Evolutionary conservation across 1,140 invertebrate species (phyloP), one percentile per base, ranked within the genome.

Genomic region (Drosophila tropicalis): DNA sequence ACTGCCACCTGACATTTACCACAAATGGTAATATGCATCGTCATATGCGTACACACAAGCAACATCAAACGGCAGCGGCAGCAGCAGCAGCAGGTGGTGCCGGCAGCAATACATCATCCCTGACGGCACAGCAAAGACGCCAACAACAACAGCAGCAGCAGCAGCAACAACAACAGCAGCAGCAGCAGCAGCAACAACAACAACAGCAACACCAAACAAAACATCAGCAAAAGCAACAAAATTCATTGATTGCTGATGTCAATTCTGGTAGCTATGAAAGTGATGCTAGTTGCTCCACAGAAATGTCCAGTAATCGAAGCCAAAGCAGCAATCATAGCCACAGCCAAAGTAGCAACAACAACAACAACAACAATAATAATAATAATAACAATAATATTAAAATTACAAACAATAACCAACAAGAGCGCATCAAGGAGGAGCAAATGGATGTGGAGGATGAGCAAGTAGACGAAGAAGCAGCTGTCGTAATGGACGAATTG

Each of bases 21-120:
- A 97, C 96, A 3, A 97, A 97, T 91, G 96, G 96, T 13, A 97
- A 97, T 91, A 97, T 98, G 96, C 96, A 97, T 84, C 93, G 96
- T 25, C 97, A 98, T 89, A 94, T 96, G 93, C 93, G 96, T 62
- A 96, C 95, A 0, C 96, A 96, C 91, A 93, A 93, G 70, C 92
- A 92, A 68, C 93, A 93, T 90, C 76, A 93, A 29, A 44, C 68
- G 12, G 83, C 76, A 92, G 19, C 76, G n/a, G n/a, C 22, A 74
- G 12, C 94, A 66, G 15, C 54, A 70, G 71, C 55, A 70, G 58
- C 70, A 73, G 44, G 44, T 51, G 44, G 34, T 61, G 67, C 51
- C 56, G 76, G 61, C 58, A 62, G 32, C 60, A 54, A 41, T 47
- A 22, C 12, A 3, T 34, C 67, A 64, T 51, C 44, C 44, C 44